Base-by-base conservation (phyloP, 2,113 vertebrate genomes). In the Gambusia holbrooki region DNA sequence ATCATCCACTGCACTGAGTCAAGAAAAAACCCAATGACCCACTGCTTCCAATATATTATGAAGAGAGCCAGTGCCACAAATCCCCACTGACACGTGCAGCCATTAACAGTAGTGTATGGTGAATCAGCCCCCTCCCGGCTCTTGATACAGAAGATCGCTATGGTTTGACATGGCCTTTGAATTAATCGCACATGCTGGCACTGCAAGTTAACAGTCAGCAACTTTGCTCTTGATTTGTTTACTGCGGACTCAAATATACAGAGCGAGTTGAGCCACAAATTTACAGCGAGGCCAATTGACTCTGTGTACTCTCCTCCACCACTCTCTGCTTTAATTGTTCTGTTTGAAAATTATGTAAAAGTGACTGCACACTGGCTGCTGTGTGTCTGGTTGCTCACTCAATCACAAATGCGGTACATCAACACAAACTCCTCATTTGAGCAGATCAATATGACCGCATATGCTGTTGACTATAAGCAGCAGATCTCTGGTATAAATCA, bases 221-320 rank as follows among this genome's bases (percentile, higher is more conserved):
- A 91, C 87, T 93, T 88, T 91, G 74, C 37, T 62, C 29, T 83
- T 92, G 93, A 94, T 94, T 94, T 95, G 93, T 93, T 87, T 71
- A 65, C 81, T 84, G 88, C 89, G 67, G 82, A 73, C 69, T 83
- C 75, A 84, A 81, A 92, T 82, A 64, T 87, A 89, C 62, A 27
- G 80, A 73, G 84, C 84, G 85, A 85, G 40, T 29, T 7, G 54
- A 61, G 87, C 89, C 88, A 88, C 91, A 88, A 89, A 93, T 93
- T 85, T 76, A 54, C 74, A 71, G 70, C 0, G 22, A 29, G 67
- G 66, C 79, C 62, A 64, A 69, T 63, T 79, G 71, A 83, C 45
- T 75, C 65, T 80, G 68, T 19, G 2, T 13, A 67, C 75, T 65
- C 69, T 77, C 74, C 60, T 76, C 70, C 80, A 54, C 51, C 76